Evolutionary conservation across 1,140 invertebrate species (phyloP).

Genomic region (Leptopilina clavipes): DNA sequence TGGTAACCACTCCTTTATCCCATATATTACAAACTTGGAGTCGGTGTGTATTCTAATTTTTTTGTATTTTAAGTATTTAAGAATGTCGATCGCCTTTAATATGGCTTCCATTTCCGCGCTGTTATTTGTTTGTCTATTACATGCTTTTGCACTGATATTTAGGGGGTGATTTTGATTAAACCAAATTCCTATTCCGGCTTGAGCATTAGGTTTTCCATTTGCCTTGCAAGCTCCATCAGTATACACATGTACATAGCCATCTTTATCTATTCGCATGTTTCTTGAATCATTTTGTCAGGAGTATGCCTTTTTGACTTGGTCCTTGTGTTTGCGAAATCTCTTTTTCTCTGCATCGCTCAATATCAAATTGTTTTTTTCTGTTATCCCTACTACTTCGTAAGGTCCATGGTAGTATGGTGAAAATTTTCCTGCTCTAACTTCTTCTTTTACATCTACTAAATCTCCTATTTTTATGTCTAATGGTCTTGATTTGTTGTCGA

Average conservation of each 20-base stretch:
- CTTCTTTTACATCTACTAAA: not conserved
- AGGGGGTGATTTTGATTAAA: constrained; percentile 80
- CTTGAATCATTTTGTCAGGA: not conserved
- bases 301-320: not conserved
- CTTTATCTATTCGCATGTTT: constrained; percentile 42
- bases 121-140: not conserved
- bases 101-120: not conserved
- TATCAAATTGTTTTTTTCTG: not conserved
- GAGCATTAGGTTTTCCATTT: constrained; percentile 84
- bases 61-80: not conserved
- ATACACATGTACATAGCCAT: constrained; percentile 85
- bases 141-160: not conserved
- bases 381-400: not conserved
- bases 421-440: not conserved
- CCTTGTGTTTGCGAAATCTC: not conserved
- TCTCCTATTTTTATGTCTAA: not conserved
- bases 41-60: not conserved
- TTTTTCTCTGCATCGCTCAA: not conserved
- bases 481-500: not conserved
- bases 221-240: constrained; percentile 92
- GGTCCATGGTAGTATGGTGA: not conserved
- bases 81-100: not conserved
- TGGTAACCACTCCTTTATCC: not conserved
- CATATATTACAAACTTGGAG: not conserved
- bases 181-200: constrained; percentile 93